Conservation (phyloP, 2,797 vertebrate species). For the Paramormyrops hopkinsi region DNA sequence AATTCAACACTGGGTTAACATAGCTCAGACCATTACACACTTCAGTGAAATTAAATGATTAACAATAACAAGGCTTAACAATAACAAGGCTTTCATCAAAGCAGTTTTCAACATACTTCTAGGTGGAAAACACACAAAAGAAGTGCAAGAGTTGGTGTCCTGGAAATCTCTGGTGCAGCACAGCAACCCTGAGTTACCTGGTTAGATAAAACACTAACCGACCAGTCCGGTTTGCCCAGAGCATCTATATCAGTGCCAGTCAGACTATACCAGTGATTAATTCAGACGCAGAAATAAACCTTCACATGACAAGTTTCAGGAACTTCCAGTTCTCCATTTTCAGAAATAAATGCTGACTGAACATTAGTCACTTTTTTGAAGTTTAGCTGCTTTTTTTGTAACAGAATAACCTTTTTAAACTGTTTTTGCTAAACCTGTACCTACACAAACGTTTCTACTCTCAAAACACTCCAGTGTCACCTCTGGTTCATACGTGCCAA, state of each 20-base stretch:
- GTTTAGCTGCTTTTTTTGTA: neutral
- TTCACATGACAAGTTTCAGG: neutral
- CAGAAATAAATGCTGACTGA: constrained; percentile 4
- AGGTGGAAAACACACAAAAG: neutral
- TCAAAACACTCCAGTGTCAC: neutral
- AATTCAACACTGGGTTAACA: neutral
- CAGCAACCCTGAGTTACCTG: neutral
- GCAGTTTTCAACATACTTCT: neutral
- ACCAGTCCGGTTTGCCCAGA: neutral
- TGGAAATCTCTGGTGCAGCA: neutral
- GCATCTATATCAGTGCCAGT: too few species aligned
- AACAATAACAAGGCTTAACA: neutral
- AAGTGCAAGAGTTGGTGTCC: constrained; percentile 8
- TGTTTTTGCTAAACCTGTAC: neutral
- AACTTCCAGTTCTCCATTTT: neutral
- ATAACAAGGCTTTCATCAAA: neutral
- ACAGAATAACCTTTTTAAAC: neutral
- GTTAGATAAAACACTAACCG: neutral
- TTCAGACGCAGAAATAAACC: neutral
- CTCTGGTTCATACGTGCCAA: neutral
- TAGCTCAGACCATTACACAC: neutral
- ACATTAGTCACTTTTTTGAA: neutral
- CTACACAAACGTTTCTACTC: neutral
- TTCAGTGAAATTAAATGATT: constrained; percentile 7
- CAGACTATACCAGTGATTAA: neutral